Evolutionary conservation across 1,140 invertebrate species (phyloP).

Genomic region (Neodiprion fabricii): DNA sequence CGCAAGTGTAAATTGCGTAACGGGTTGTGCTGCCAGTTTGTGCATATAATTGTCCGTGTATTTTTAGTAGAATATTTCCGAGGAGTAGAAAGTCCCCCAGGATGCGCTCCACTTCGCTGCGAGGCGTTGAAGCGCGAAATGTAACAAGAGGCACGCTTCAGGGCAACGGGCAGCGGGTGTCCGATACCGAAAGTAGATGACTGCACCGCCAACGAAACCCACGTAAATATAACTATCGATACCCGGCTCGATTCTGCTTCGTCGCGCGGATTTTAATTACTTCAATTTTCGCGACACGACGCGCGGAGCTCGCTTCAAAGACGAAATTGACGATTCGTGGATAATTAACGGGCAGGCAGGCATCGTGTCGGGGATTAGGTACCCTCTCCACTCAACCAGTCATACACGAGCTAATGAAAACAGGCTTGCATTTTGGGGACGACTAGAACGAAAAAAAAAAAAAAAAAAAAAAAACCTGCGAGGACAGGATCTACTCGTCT

Average conservation of each 20-base stretch:
- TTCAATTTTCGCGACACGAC: slow-evolving; percentile 31
- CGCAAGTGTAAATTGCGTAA: too few relatives aligned
- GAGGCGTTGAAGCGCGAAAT: slow-evolving; percentile 45
- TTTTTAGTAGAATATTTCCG: too few relatives aligned
- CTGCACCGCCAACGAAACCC: neutral
- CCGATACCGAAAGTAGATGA: neutral
- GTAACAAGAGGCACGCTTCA: slow-evolving; percentile 45
- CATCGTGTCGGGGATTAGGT: neutral
- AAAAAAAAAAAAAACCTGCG: too few relatives aligned
- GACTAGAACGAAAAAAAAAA: too few relatives aligned
- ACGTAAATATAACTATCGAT: slow-evolving; percentile 29
- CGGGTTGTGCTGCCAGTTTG: too few relatives aligned
- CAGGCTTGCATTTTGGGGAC: too few relatives aligned
- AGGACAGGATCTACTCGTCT: too few relatives aligned
- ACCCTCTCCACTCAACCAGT: neutral
- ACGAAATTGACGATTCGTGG: slow-evolving; percentile 13
- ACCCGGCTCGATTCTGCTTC: slow-evolving; percentile 31
- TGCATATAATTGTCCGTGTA: too few relatives aligned
- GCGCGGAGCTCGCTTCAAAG: neutral
- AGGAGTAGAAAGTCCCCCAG: neutral
- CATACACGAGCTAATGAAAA: too few relatives aligned
- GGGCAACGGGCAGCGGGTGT: neutral
- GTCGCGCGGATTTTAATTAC: slow-evolving; percentile 40
- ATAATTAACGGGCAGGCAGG: neutral
- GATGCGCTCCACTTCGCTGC: slow-evolving; percentile 38